Conservation (phyloP, 2,888 invertebrate genomes). For the Orthosia gracilis region DNA sequence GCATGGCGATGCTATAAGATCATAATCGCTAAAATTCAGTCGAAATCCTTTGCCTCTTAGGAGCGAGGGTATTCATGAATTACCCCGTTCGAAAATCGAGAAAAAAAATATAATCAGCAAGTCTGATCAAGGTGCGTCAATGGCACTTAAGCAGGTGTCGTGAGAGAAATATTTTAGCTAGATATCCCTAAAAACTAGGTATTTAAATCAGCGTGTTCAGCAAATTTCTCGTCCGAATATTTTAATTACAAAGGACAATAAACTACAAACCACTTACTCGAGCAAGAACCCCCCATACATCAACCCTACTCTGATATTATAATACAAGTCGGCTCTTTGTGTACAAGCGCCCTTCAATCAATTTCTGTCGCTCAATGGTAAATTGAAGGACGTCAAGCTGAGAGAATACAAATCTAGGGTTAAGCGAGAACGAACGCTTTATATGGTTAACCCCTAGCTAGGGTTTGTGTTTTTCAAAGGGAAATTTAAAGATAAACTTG, state of each 20-base stretch:
- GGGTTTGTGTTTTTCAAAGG: neutral
- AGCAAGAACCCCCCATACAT: constrained; percentile 27
- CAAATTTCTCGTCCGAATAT: neutral
- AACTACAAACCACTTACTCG: constrained; percentile 17
- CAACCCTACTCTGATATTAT: constrained; percentile 27
- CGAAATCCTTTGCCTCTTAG: neutral
- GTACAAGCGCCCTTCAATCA: constrained; percentile 50
- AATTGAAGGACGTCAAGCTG: constrained; percentile 47
- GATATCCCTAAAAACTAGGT: neutral
- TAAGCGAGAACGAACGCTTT: constrained; percentile 46
- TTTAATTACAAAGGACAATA: constrained; percentile 14
- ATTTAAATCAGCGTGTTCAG: neutral
- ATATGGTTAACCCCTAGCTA: constrained; percentile 20
- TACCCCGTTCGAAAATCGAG: too few species aligned
- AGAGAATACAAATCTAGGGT: constrained; percentile 47
- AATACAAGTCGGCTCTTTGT: constrained; percentile 39
- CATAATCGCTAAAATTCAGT: neutral
- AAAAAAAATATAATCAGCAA: neutral
- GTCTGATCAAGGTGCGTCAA: neutral
- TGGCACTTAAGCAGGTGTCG: neutral
- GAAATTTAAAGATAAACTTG: neutral
- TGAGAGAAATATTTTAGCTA: neutral
- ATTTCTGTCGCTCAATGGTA: constrained; percentile 51
- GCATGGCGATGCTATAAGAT: neutral
- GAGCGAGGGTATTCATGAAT: too few species aligned